Base-by-base conservation (phyloP, 2,113 vertebrate genomes). In the Ceyx cyanopectus region DNA sequence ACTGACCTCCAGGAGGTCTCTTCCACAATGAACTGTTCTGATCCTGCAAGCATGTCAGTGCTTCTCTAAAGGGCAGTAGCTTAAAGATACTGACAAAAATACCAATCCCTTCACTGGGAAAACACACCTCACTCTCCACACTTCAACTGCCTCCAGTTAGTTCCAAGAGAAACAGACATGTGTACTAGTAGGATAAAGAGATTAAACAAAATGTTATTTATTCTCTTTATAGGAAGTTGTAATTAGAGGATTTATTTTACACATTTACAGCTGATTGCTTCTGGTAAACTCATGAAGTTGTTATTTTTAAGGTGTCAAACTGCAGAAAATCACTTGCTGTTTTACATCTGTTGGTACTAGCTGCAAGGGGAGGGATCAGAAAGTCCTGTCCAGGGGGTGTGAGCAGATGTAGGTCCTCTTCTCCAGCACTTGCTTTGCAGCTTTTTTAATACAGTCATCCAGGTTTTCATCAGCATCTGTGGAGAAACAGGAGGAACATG, bases 401-500 rank as follows among this genome's bases (percentile, higher is more conserved):
- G 99, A 98, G 90, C 99, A 99, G 69, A 98, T 90, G 69, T 99
- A 99, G 1, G 97, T 62, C 72, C 98, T 97, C 79, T 98, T 98
- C 43, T 99, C 98, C n/a, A 99, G 96, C 13, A 99, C 94, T 45
- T 98, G 97, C 86, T 90, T 94, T 68, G 99, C 98, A 57, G 99
- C 99, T 96, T 99, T 99, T 97, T 99, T 99, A 77, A 99, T 98
- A 74, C 45, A 96, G 62, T 98, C 98, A 65, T 99, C 99, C 37
- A 98, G 96, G 86, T 99, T 99, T 96, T 99, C 99, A 11, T 98
- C 97, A 24, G 98, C 96, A 95, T 98, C 99, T 99, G 29, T 2
- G 6, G 62, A 56, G 43, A 80, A 48, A 81, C 12, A 83, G 34
- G 62, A 56, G 24, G 6, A 14, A 40, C 6, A 12, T 26, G 41